A percentile compares a stretch with the other conserved stretches of the same genome.
phyloP scores from a whole-genome alignment of 1,140 invertebrate genomes.

The Leguminivora glycinivorella region DNA sequence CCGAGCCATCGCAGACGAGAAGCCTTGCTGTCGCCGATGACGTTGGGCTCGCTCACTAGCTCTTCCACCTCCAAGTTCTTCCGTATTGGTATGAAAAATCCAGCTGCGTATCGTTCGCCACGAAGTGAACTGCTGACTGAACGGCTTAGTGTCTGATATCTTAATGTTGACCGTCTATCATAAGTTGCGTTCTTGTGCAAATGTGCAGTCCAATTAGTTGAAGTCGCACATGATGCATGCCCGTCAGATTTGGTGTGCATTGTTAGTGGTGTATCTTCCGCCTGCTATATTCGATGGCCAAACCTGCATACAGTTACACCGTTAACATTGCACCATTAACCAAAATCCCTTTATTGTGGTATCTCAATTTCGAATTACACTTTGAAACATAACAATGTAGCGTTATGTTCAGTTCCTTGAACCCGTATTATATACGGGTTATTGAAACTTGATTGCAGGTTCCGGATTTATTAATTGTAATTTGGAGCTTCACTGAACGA shows the following conservation, averaged over 20 bases:
- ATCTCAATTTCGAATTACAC: background rate
- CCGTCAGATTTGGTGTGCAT: background rate
- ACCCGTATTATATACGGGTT: background rate
- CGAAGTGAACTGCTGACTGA: too few relatives aligned
- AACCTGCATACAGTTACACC: constrained; percentile 9
- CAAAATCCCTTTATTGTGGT: background rate
- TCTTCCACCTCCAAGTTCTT: too few relatives aligned
- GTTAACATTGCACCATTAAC: background rate
- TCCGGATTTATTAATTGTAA: background rate
- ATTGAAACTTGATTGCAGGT: background rate
- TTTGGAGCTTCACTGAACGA: background rate
- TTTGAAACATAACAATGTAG: background rate
- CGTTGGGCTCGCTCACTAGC: too few relatives aligned
- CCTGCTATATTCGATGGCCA: background rate
- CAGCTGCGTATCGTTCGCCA: too few relatives aligned
- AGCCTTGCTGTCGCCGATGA: too few relatives aligned
- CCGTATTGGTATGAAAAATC: too few relatives aligned
- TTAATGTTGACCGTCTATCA: too few relatives aligned
- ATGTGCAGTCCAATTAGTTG: too few relatives aligned
- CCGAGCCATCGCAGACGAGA: too few relatives aligned
- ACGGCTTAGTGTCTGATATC: too few relatives aligned
- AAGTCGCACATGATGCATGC: too few relatives aligned
- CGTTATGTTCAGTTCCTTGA: background rate
- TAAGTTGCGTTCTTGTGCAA: too few relatives aligned
- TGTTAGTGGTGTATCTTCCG: background rate